Evolutionary conservation across 2,888 invertebrate species (phyloP), one percentile per base, ranked within the genome.

Genomic region (Calameuta filiformis): DNA sequence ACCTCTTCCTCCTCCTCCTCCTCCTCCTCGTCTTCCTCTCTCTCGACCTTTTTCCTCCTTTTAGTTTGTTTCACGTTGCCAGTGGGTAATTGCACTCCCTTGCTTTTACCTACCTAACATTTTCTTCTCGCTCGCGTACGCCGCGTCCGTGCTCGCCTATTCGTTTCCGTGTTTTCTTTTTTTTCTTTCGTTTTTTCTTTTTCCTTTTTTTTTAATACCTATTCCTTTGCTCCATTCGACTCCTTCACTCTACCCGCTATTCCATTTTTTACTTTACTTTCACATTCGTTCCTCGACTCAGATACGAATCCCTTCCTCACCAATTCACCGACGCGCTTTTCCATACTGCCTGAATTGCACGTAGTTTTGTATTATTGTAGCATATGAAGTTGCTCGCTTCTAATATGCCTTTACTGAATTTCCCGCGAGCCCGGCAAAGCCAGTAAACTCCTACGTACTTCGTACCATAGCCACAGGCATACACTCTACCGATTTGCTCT

Each of bases 21-120:
- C 40, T 35, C 79, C 79, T 73, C 76, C 75, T 73, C 76, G 34
- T 74, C 74, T 35, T n/a, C 12, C 35, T 35, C 34, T 35, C 37
- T 74, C 74, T n/a, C 74, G 34, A 23, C 35, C 74, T 35, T 34
- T n/a, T 79, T 76, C 77, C 86, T 84, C 78, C 86, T 88, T 88
- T 88, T 89, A 85, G 88, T 89, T 90, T 89, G 86, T 90, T 90
- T 90, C 89, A 88, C 89, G 82, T 87, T 84, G 89, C 89, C 89
- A 84, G 85, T 86, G 87, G 90, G 89, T 90, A 90, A 90, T 90
- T 90, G 90, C 89, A 84, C 88, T 87, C 89, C 88, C 87, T 86
- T 85, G 85, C 86, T 85, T 87, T 87, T 88, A 87, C 87, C 86
- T 82, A 81, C 81, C 84, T 84, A 79, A 85, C 83, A 85, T 85